These are phyloP conservation scores for Eubucco bourcierii DNA, from an alignment of 2,113 vertebrate species.

Conservation along the genomic window DNA sequence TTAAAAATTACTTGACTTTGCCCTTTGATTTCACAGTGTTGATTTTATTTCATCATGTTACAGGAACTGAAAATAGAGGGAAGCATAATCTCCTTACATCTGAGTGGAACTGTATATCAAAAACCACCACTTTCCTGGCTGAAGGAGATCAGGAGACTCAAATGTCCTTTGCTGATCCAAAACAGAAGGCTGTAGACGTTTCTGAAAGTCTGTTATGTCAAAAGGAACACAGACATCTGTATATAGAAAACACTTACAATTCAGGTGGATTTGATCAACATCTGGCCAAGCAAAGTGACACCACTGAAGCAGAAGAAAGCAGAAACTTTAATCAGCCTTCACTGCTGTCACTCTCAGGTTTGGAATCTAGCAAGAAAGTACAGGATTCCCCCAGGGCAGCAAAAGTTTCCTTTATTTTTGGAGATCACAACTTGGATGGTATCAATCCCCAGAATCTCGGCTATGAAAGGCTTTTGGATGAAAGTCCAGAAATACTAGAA, in stretches of 20 bases:
- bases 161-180: constrained; percentile 82
- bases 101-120: constrained; percentile 87
- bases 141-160: constrained; percentile 85
- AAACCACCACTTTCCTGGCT: constrained; percentile 84
- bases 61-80: constrained; percentile 82
- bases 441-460: constrained; percentile 90
- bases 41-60: constrained; percentile 45
- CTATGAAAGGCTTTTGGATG: constrained; percentile 93
- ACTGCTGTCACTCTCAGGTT: constrained; percentile 82
- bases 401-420: constrained; percentile 98
- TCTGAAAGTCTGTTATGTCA: constrained; percentile 80
- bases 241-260: constrained; percentile 85
- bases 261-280: constrained; percentile 78
- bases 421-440: constrained; percentile 86
- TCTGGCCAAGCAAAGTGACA: constrained; percentile 76
- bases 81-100: constrained; percentile 88
- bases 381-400: constrained; percentile 90
- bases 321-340: constrained; percentile 81
- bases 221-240: constrained; percentile 84
- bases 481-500: constrained; percentile 87
- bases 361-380: constrained; percentile 80
- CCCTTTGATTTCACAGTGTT: constrained; percentile 18
- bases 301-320: constrained; percentile 80
- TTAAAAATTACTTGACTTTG: background rate
- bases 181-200: constrained; percentile 82